phyloP scores from a whole-genome alignment of 1,140 invertebrate genomes.

The Mercenaria mercenaria region DNA sequence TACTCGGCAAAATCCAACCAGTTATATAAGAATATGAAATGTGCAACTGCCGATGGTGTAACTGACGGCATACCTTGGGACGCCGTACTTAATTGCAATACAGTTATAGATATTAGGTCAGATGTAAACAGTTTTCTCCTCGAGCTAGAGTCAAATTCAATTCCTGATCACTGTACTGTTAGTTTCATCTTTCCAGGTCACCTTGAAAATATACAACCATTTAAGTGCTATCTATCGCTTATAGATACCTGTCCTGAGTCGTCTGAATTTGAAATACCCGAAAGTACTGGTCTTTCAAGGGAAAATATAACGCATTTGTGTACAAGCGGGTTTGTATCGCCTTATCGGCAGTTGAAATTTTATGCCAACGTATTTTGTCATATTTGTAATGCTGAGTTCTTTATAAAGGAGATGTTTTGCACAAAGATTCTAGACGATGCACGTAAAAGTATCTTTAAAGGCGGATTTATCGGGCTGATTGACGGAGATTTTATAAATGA shows the following conservation, averaged over 20 bases:
- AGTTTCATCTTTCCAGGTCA: background rate
- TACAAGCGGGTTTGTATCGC: background rate
- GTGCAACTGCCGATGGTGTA: background rate
- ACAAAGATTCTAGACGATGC: too few relatives aligned
- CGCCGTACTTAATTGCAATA: background rate
- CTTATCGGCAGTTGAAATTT: background rate
- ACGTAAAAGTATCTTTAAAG: too few relatives aligned
- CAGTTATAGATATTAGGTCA: background rate
- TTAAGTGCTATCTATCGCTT: background rate
- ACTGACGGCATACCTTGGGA: background rate
- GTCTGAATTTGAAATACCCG: background rate
- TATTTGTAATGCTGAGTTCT: background rate
- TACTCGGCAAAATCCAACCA: background rate
- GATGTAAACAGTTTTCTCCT: too few relatives aligned
- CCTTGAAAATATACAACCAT: background rate
- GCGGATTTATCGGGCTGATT: too few relatives aligned
- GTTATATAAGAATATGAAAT: background rate
- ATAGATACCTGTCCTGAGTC: background rate
- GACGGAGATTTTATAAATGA: too few relatives aligned
- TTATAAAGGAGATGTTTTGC: too few relatives aligned
- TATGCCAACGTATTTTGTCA: background rate
- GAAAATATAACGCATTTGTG: background rate
- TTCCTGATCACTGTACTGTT: background rate
- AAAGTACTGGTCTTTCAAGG: background rate
- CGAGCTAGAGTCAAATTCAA: background rate